A percentile compares a stretch with the other conserved stretches of the same genome.
Conservation (phyloP, 2,888 invertebrate genomes). For the Bombyx huttoni region DNA sequence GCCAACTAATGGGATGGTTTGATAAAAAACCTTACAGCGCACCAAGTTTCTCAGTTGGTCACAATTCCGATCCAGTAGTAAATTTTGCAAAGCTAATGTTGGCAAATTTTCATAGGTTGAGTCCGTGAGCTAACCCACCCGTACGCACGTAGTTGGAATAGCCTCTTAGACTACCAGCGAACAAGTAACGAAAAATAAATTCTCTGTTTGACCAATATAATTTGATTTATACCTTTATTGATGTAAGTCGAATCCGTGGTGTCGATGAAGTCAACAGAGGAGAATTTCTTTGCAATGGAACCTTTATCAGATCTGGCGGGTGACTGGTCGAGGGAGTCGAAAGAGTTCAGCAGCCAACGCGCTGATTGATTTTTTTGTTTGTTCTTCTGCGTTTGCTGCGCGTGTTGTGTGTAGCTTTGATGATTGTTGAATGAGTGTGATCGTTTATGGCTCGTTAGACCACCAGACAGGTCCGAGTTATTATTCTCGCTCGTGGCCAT, state of each 20-base stretch:
- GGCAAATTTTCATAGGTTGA: no score
- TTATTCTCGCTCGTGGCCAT: constrained; percentile 77
- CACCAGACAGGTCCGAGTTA: constrained; percentile 61
- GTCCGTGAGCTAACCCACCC: no score
- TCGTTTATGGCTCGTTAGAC: constrained; percentile 76
- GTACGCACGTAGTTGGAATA: no score
- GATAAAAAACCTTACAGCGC: no score
- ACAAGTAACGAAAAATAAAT: no score
- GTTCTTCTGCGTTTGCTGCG: constrained; percentile 72
- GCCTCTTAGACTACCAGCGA: no score
- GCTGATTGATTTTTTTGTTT: constrained; percentile 75
- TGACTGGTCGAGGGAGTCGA: constrained; percentile 64
- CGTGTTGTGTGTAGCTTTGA: constrained; percentile 77
- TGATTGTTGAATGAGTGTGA: constrained; percentile 80
- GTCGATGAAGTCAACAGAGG: constrained; percentile 67
- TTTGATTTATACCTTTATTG: constrained; percentile 55
- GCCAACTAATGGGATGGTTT: no score
- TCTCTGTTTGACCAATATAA: no score
- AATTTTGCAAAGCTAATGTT: no score
- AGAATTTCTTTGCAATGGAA: constrained; percentile 73
- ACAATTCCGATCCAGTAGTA: no score
- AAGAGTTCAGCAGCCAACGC: constrained; percentile 64
- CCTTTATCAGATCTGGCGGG: constrained; percentile 54
- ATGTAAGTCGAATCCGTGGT: constrained; percentile 69
- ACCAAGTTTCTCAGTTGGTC: no score